Percentiles rank a stretch among this genome's conserved stretches.
phyloP scores from a whole-genome alignment of 1,140 invertebrate species.

The Rhagoletis pomonella region DNA sequence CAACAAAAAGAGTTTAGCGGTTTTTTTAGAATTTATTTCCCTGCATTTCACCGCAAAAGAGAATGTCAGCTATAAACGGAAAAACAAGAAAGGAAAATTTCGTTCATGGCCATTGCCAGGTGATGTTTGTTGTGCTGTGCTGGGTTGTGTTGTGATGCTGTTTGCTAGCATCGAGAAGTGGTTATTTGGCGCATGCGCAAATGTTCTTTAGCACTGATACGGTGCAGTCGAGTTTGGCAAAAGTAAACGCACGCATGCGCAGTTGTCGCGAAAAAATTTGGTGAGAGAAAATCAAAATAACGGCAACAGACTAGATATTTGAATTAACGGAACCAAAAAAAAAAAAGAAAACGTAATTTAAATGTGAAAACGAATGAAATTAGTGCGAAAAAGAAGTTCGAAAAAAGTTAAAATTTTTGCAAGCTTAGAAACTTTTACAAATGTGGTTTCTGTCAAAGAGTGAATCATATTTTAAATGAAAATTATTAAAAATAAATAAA shows the following conservation, averaged over 20 bases:
- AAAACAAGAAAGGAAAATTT: slow-evolving; percentile 48
- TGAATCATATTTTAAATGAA: no score
- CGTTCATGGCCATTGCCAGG: slow-evolving; percentile 19
- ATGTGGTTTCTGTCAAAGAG: no score
- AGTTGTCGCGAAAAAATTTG: neutral
- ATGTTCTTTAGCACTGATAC: slow-evolving; percentile 35
- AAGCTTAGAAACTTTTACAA: neutral
- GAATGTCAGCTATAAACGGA: slow-evolving; percentile 33
- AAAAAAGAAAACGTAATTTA: no score
- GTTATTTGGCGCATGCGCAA: slow-evolving; percentile 47
- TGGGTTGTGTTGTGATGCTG: slow-evolving; percentile 6
- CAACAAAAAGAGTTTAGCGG: neutral
- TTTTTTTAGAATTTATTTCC: neutral
- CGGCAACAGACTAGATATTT: neutral
- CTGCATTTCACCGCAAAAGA: slow-evolving; percentile 43
- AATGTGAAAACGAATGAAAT: neutral
- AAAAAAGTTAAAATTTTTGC: neutral
- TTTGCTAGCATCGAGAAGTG: slow-evolving; percentile 5
- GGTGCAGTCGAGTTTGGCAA: slow-evolving; percentile 9
- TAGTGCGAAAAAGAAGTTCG: neutral
- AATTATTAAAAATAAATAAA: no score
- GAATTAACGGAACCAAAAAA: neutral
- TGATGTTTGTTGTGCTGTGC: neutral
- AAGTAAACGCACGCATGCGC: neutral
- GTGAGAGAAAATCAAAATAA: neutral